Base-by-base conservation (phyloP, 92 coral and sea anemone genomes). In the Zoanthus sansibaricus region DNA sequence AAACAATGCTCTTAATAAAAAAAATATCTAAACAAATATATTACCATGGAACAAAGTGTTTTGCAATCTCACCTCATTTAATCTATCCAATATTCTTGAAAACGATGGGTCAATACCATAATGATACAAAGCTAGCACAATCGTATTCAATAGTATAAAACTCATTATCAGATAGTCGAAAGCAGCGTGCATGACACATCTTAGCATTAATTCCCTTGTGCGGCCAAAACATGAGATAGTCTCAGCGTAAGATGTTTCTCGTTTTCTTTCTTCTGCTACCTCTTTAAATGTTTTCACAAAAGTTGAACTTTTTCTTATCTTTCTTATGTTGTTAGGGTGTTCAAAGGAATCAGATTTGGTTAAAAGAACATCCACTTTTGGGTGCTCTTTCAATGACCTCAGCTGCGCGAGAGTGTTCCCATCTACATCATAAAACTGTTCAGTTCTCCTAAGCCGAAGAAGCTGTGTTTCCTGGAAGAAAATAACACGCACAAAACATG, bases 91-190 rank as follows among this genome's bases (percentile, higher is more conserved):
- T 59, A 89, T 83, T 25, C 69, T 77, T 25, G 87, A 70, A 13
- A 85, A 89, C 15, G 86, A 61, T 31, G 20, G n/a, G 66, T 89
- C 86, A 83, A 89, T 85, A 1, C 68, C 47, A 45, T 89, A 82
- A 71, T 89, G 62, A 51, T 89, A 87, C 54, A 85, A 49, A 45
- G 92, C 86, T 74, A 89, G 82, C 8, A 87, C 87, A 54, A 77
- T 16, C 1, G 89, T 89, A 71, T 89, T 89, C 47, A 89, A 72
- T 42, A 89, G 48, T 56, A 89, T 89, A 77, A 87, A 78, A 61
- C 73, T 62, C 69, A 87, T 89, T 13, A 89, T 89, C 18, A 89
- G 46, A 45, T 73, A 82, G 11, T 89, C 92, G 47, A 89, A 89
- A 7, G 45, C 9, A 25, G 89, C 18, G 33, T 44, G 69, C 3